Conservation (phyloP, 2,797 vertebrate species). For the Adelosebastes latens region DNA sequence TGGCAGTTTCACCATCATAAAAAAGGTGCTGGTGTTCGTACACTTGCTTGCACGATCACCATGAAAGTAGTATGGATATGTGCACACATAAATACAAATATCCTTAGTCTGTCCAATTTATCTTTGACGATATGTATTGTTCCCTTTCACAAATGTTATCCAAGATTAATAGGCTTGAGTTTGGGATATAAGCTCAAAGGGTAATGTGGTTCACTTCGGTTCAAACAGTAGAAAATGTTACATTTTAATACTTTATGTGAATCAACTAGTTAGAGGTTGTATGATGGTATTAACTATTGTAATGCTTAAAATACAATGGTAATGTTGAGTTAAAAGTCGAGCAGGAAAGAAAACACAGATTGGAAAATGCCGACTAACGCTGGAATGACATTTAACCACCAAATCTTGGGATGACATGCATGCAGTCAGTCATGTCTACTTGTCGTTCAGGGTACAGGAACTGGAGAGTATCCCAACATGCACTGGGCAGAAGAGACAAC, state of each 20-base stretch:
- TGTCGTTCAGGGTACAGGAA: background rate
- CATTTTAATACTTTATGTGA: conserved; percentile 4
- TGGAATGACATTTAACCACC: background rate
- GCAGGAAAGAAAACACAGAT: background rate
- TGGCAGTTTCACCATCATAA: conserved; percentile 18
- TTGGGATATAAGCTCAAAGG: background rate
- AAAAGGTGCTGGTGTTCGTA: background rate
- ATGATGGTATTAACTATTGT: background rate
- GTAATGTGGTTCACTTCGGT: background rate
- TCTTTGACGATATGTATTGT: background rate
- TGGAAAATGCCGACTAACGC: background rate
- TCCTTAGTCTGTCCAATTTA: background rate
- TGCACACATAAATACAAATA: background rate
- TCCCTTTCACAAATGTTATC: background rate
- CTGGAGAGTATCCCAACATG: conserved; percentile 27
- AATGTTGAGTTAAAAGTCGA: background rate
- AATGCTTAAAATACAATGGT: background rate
- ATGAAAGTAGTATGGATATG: background rate
- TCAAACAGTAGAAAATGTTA: background rate
- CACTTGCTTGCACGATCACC: background rate
- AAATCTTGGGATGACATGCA: background rate
- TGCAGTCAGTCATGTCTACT: background rate
- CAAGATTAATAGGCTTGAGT: background rate
- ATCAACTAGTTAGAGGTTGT: background rate
- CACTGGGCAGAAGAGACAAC: background rate